phyloP scores from a whole-genome alignment of 2,888 invertebrate genomes.

The Lottia scabra region DNA sequence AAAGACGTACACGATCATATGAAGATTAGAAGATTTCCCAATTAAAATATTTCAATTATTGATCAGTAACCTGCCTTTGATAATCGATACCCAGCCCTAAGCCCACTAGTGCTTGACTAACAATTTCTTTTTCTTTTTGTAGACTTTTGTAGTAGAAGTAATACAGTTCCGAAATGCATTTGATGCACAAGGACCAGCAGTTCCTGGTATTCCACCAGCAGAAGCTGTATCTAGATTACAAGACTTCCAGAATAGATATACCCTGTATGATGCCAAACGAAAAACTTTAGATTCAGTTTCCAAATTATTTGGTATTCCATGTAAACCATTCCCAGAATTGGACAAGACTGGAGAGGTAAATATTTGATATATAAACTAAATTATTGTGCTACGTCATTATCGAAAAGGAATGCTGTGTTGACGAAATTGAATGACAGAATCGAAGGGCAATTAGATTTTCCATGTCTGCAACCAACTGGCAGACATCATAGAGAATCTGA shows the following conservation, averaged over 20 bases:
- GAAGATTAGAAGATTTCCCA: too few relatives aligned
- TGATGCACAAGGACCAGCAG: conserved; percentile 68
- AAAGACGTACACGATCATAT: too few relatives aligned
- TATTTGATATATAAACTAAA: too few relatives aligned
- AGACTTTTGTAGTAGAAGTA: conserved; percentile 70
- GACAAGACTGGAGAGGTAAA: conserved; percentile 69
- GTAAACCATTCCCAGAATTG: conserved; percentile 68
- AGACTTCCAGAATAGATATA: conserved; percentile 66
- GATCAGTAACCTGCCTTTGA: too few relatives aligned
- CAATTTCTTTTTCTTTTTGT: conserved; percentile 25
- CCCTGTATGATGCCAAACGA: conserved; percentile 63
- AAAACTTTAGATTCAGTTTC: conserved; percentile 69
- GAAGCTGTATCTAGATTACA: conserved; percentile 65
- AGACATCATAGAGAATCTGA: background rate
- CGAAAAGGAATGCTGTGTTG: too few relatives aligned
- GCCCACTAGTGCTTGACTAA: too few relatives aligned
- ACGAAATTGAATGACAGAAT: too few relatives aligned
- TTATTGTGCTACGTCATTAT: too few relatives aligned
- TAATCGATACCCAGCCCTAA: too few relatives aligned
- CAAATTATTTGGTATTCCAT: conserved; percentile 67
- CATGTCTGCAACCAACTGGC: background rate
- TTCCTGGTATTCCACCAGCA: conserved; percentile 66
- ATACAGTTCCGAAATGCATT: conserved; percentile 70
- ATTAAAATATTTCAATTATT: too few relatives aligned
- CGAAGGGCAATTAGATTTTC: too few relatives aligned